phyloP scores from a whole-genome alignment of 2,113 vertebrate genomes.

The Syrmaticus mikado region DNA sequence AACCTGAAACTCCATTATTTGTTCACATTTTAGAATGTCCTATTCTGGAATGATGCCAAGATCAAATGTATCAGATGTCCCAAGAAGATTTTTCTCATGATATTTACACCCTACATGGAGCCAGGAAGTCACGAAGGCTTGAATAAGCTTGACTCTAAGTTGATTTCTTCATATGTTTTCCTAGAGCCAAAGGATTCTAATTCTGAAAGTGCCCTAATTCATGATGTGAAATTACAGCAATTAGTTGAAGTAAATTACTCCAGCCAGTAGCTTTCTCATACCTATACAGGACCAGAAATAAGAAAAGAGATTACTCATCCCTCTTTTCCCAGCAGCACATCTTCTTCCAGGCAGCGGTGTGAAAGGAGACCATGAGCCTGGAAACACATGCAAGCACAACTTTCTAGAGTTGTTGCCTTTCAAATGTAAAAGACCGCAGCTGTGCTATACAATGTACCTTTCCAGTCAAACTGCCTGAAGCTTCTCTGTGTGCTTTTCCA shows the following conservation, averaged over 20 bases:
- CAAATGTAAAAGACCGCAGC: neutral
- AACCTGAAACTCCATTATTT: neutral
- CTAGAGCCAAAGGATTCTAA: neutral
- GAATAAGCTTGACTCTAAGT: neutral
- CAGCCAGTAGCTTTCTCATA: neutral
- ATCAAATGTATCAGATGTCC: neutral
- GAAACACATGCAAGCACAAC: neutral
- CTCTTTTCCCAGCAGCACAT: neutral
- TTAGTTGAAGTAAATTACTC: neutral
- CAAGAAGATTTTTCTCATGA: neutral
- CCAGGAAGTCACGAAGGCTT: neutral
- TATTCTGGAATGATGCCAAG: neutral
- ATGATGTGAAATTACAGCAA: neutral
- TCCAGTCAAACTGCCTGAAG: neutral
- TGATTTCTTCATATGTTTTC: neutral
- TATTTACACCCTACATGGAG: neutral
- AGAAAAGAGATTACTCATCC: neutral
- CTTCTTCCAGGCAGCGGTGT: neutral
- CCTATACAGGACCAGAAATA: slow-evolving; percentile 10
- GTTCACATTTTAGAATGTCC: neutral
- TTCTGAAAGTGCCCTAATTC: neutral
- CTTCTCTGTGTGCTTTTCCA: neutral
- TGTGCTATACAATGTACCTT: neutral
- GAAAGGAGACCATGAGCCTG: neutral
- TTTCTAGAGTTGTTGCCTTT: neutral